Base-by-base conservation (phyloP, 2,113 vertebrate genomes). In the Plestiodon gilberti region DNA sequence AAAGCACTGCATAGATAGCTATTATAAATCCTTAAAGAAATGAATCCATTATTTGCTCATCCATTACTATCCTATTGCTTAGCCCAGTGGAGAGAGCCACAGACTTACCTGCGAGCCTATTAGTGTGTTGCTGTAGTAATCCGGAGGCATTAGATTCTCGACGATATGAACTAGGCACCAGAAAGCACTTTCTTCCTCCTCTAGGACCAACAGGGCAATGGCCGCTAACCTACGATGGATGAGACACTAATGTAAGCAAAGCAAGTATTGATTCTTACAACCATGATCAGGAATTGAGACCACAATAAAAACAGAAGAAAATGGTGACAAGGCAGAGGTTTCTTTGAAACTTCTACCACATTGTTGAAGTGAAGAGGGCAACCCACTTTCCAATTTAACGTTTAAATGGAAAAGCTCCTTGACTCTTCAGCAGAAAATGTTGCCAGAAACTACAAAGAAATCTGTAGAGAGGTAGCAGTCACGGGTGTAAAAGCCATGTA, bases 161-260 rank as follows among this genome's bases (percentile, higher is more conserved):
- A 98, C 97, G 22, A 99, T 97, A 8, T 98, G 96, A 81, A 98
- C 97, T 57, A 99, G 93, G 91, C 98, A 99, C 98, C 98, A 99
- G 96, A 99, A 99, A 62, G 98, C 97, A 1, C 96, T 98, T 88
- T 99, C 98, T 59, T 99, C 98, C 33, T 96, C 97, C 89, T 98
- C 96, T 35, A 99, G 96, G 33, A 99, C 95, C 70, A 99, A 93
- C 11, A 99, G 96, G 17, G 98, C 97, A 1, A 99, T 92, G 89
- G 98, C 99, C 0, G 98, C 98, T 95, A 99, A 81, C 91, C 98
- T 99, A 94, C 22, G 75, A 92, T 3, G 23, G 52, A 87, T 18
- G 88, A 91, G 65, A 91, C 11, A 88, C 0, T 3, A 1, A 3
- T 86, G 9, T 75, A 93, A 40, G 11, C 17, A 93, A 89, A 57